Evolutionary conservation across 2,888 invertebrate species (phyloP).

Genomic region (Vandiemenella viatica): DNA sequence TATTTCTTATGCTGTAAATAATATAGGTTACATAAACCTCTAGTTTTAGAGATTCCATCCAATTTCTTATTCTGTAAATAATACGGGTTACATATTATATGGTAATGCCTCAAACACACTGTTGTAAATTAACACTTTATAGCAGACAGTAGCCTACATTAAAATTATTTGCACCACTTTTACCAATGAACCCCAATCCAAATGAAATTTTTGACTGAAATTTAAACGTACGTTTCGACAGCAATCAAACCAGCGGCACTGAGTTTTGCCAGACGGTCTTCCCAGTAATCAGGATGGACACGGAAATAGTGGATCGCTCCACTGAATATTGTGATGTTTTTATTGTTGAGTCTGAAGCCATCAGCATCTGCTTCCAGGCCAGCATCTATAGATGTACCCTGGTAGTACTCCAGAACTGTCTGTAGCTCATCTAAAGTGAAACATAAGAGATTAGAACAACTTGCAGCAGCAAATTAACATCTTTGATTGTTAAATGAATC

Average conservation of each 20-base stretch:
- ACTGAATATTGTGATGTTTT: conserved; percentile 29
- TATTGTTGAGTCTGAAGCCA: conserved; percentile 30
- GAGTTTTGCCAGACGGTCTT: conserved; percentile 33
- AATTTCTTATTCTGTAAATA: no score
- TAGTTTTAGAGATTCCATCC: no score
- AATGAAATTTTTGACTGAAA: neutral
- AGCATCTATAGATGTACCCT: conserved; percentile 24
- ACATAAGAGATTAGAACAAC: no score
- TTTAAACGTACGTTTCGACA: conserved; percentile 30
- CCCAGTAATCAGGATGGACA: conserved; percentile 34
- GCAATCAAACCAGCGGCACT: conserved; percentile 35
- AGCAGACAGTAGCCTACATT: no score
- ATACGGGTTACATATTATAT: no score
- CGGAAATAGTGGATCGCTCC: conserved; percentile 40
- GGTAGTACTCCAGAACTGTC: conserved; percentile 32
- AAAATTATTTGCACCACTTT: no score
- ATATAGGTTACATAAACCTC: no score
- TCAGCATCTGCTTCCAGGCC: conserved; percentile 24
- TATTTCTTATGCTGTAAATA: no score
- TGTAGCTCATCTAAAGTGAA: conserved; percentile 16
- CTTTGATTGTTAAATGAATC: no score
- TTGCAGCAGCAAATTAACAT: no score
- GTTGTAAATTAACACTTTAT: no score
- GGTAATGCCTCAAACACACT: no score
- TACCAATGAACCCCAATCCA: neutral